These are phyloP conservation scores for Podarcis muralis DNA, from an alignment of 2,113 vertebrate species.

Conservation along the genomic window DNA sequence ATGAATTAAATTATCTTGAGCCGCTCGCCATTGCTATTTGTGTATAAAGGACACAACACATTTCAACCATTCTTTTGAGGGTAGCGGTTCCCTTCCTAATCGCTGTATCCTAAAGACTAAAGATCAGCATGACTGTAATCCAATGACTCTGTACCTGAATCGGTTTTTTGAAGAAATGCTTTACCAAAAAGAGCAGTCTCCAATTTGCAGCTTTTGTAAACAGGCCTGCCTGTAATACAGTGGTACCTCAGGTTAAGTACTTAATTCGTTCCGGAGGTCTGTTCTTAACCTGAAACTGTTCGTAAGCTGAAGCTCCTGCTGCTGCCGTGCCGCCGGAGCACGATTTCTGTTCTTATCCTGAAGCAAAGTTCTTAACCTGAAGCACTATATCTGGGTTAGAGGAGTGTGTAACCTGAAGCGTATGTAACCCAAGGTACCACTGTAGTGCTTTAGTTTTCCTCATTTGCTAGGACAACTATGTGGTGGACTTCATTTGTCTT, in stretches of 20 bases:
- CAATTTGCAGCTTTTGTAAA: not conserved
- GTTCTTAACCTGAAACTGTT: no score
- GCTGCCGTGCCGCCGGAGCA: no score
- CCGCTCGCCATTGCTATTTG: no score
- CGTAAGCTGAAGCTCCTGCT: no score
- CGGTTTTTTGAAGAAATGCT: not conserved
- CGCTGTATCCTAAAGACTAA: not conserved
- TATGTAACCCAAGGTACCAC: no score
- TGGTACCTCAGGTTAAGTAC: no score
- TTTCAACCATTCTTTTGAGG: not conserved
- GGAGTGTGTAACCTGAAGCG: no score
- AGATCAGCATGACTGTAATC: slow-evolving; percentile 22
- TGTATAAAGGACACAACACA: no score
- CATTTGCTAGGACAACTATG: not conserved
- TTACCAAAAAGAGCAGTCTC: not conserved
- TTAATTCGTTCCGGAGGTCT: no score
- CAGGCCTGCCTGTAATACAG: not conserved
- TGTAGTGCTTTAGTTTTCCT: not conserved
- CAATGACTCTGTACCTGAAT: not conserved
- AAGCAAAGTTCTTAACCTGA: no score
- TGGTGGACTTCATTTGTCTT: not conserved
- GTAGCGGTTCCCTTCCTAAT: not conserved
- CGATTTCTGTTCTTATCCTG: no score
- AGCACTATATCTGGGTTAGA: no score
- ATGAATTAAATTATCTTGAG: not conserved